Conservation (phyloP, 2,797 vertebrate genomes). For the Diplodus sargus region DNA sequence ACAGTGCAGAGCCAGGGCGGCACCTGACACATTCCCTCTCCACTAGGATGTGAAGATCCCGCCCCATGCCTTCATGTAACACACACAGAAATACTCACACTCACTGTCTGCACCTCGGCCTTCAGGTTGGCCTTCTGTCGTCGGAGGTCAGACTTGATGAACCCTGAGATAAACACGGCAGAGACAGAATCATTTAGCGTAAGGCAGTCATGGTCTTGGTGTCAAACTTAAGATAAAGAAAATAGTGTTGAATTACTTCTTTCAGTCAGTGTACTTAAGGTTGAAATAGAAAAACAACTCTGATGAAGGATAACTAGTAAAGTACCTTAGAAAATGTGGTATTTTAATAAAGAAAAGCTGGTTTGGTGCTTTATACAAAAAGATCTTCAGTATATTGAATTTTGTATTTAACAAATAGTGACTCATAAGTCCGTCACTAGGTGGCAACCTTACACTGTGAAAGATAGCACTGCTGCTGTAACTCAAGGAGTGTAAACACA, state of each 20-base stretch:
- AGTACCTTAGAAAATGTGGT: too few relatives aligned
- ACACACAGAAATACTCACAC: constrained; percentile 84
- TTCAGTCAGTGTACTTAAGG: neutral
- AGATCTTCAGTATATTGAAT: too few relatives aligned
- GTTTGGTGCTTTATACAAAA: too few relatives aligned
- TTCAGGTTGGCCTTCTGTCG: constrained; percentile 89
- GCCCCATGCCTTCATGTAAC: constrained; percentile 24
- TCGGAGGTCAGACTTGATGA: constrained; percentile 93
- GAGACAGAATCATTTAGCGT: neutral
- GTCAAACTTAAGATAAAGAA: too few relatives aligned
- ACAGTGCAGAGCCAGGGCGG: constrained; percentile 19
- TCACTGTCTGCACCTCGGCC: constrained; percentile 62
- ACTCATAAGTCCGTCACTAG: constrained; percentile 60
- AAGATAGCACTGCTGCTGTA: neutral
- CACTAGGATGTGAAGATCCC: constrained; percentile 20
- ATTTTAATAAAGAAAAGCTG: too few relatives aligned
- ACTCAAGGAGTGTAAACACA: neutral
- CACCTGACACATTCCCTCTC: constrained; percentile 24
- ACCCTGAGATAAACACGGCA: constrained; percentile 78
- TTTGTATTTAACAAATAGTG: neutral
- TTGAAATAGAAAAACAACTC: neutral
- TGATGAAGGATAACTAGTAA: neutral
- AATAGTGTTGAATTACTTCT: neutral
- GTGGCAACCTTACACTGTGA: constrained; percentile 37
- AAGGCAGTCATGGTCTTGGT: too few relatives aligned